Conservation (phyloP, 2,797 vertebrate genomes). For the Gymnopithys bicolor region DNA sequence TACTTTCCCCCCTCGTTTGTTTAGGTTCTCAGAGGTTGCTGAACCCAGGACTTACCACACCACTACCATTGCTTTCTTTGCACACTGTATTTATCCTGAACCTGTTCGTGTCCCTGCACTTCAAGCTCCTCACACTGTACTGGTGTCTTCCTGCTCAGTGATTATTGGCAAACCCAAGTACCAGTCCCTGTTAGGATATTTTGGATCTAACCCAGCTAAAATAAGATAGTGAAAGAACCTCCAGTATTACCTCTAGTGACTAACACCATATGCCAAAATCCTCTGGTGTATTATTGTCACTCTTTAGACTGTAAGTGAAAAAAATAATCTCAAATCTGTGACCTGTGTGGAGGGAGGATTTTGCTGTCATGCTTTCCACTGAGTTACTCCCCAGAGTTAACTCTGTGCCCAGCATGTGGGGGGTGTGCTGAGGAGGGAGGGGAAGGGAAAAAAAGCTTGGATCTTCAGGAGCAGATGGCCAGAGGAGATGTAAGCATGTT, state of each 20-base stretch:
- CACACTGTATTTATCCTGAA: background rate
- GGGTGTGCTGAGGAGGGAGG: background rate
- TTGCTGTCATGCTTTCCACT: background rate
- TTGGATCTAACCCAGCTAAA: background rate
- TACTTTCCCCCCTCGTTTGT: background rate
- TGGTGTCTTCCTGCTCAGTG: background rate
- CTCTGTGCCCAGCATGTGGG: background rate
- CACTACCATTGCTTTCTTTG: background rate
- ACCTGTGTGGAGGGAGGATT: background rate
- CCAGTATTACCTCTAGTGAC: background rate
- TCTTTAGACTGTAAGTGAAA: background rate
- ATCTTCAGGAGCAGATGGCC: conserved; percentile 28
- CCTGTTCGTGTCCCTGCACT: background rate
- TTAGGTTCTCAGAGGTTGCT: background rate
- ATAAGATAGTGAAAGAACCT: background rate
- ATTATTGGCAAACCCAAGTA: background rate
- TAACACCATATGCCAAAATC: background rate
- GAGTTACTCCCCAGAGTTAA: background rate
- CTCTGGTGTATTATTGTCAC: background rate
- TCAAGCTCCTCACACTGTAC: background rate
- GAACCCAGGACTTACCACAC: background rate
- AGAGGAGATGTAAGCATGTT: conserved; percentile 25
- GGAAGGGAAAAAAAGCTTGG: background rate
- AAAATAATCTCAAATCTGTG: background rate
- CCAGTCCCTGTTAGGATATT: background rate